Evolutionary conservation across 2,888 invertebrate genomes (phyloP), one percentile per base, ranked within the genome.

Genomic region (Rhingia rostrata): DNA sequence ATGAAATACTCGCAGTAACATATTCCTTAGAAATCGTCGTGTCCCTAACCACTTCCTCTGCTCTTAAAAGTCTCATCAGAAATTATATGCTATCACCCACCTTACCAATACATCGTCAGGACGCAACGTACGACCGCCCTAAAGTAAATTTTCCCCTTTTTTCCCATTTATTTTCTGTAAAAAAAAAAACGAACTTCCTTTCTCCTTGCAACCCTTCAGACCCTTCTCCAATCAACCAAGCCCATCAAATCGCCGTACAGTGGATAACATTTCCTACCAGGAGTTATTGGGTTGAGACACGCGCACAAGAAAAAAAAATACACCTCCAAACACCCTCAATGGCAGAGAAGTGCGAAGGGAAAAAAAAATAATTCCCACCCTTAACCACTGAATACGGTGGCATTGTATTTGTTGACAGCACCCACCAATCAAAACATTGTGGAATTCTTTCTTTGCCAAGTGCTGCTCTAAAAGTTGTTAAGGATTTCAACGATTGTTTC

Each of bases 391-490:
- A 63, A 63, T 56, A 69, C 58, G 37, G 32, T 63, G 74, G 37
- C 39, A 69, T 49, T 63, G 80, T 81, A 63, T 81, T 74, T 69
- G 74, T 74, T 69, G 54, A 14, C 37, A 43, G 49, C 49, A 37
- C 0, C 79, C 51, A 74, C 80, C 80, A 81, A 81, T 81, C 67
- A 74, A 41, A 81, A 35, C 30, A 6, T 64, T 81, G 69, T 56
- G 37, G 14, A 79, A 72, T 72, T 58, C 39, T 58, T 63, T 41
- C 35, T 9, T 41, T 37, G 5, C 43, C 6, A 14, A 53, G 53
- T 37, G 33, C 22, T 22, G 22, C 22, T 22, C 22, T 22, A 22
- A 22, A n/a, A 22, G 22, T 22, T 22, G 22, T 22, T 22, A 22
- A 22, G 22, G 22, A 2, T 22, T 22, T 22, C 22, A 22, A 22